These are phyloP conservation scores for Heliocidaris tuberculata DNA, from an alignment of 35 echinoderm and acorn worm species.

Conservation along the genomic window DNA sequence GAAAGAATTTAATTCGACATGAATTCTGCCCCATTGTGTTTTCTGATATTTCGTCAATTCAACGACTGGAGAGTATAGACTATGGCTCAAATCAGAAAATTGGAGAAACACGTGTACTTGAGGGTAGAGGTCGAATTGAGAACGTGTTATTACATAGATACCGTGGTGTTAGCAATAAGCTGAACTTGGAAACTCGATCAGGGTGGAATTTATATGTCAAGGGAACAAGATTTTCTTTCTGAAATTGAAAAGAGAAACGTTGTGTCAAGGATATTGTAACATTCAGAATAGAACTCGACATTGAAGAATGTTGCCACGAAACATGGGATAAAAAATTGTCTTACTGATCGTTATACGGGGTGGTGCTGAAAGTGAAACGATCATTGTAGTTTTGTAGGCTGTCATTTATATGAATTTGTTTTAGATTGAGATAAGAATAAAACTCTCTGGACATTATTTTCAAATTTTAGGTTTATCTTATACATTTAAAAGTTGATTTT, in stretches of 20 bases:
- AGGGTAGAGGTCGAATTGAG: neutral
- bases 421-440: too few relatives aligned
- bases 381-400: too few relatives aligned
- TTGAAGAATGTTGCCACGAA: neutral
- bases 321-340: neutral
- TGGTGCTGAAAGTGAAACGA: too few relatives aligned
- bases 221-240: constrained; percentile 2
- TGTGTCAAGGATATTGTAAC: constrained; percentile 2
- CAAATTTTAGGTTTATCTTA: too few relatives aligned
- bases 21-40: neutral
- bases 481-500: too few relatives aligned
- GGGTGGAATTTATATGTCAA: constrained; percentile 7
- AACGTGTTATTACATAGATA: constrained; percentile 18
- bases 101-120: neutral
- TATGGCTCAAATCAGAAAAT: neutral
- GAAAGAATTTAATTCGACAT: neutral
- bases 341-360: too few relatives aligned
- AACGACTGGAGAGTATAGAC: neutral
- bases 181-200: constrained; percentile 10
- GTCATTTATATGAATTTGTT: too few relatives aligned
- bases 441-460: too few relatives aligned
- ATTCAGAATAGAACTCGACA: neutral
- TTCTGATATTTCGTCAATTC: neutral
- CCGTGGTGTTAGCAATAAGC: neutral
- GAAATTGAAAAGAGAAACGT: constrained; percentile 5